Evolutionary conservation across 2,113 vertebrate genomes (phyloP), one percentile per base, ranked within the genome.

Genomic region (Axis porcinus): DNA sequence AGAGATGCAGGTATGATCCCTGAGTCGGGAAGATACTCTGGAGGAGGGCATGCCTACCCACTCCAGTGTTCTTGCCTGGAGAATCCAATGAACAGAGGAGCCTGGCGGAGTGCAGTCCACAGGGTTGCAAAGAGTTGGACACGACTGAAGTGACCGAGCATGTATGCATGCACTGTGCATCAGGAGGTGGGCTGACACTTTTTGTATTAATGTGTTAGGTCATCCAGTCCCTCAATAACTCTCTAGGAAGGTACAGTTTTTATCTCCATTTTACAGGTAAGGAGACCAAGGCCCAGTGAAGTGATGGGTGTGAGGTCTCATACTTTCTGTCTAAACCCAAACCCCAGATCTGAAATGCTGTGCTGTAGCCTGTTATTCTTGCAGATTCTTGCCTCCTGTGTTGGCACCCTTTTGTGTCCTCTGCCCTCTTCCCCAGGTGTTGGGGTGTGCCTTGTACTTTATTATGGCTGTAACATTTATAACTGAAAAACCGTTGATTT

Each of bases 261-360:
- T 78, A 60, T 60, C 28, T 25, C 43, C 94, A 95, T 95, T 96
- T 97, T 94, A 96, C 93, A 97, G 97, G 40, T 83, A 87, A 93
- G 17, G 40, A 89, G 78, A 28, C 6, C 27, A 9, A 92, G 67
- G 21, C n/a, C 94, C 28, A 25, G 27, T 57, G 55, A 76, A 58
- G 16, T 79, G 62, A 54, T 6, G 36, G 30, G 9, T 30, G 21
- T 4, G 11, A 27, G 64, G 13, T 70, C 25, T 3, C 19, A 21
- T 86, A 9, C 6, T 58, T 91, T 93, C 92, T 76, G 50, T 95
- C 14, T 57, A 45, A 93, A 57, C 62, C 64, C 25, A 78, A 76
- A 87, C 55, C 8, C 17, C 74, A 52, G 54, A 88, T 83, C 25
- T 12, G 70, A 81, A 94, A 47, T 47, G 3, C 57, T 19, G 3